Base-by-base conservation (phyloP, 2,888 invertebrate species). In the Peribatodes rhomboidaria region DNA sequence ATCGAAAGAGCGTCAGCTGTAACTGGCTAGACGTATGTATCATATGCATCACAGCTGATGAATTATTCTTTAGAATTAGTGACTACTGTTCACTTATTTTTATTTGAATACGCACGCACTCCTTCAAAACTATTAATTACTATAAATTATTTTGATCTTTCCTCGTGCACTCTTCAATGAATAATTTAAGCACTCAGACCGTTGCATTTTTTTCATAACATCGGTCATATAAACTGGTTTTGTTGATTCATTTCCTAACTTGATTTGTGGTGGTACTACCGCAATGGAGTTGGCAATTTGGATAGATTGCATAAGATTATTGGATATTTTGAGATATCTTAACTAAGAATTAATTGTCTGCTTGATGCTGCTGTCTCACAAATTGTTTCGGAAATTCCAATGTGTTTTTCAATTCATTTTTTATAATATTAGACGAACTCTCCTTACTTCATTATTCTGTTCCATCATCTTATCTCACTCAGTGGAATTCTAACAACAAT, bases 31-130 rank as follows among this genome's bases (percentile, higher is more conserved):
- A 50, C 35, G 20, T 18, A 18, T 56, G 65, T 50, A n/a, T n/a
- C n/a, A n/a, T 58, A 61, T 61, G 67, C 67, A 53, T 9, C 60
- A 42, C 62, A 57, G 59, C 65, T 65, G 57, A 54, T 61, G 50
- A 69, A 62, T 62, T 35, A 62, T 61, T 53, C 35, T 37, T 33
- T 35, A 16, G 42, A 42, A 31, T n/a, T 47, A 18, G 14, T 41
- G 13, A 53, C 44, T 3, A 14, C 2, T 33, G n/a, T 18, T 1
- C 8, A 4, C 9, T 42, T 53, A 27, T 27, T 47, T 42, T 54
- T 39, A 18, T 39, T 47, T 11, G 27, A 46, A 39, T 39, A 47
- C 8, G 31, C 31, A 39, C 18, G 35, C 37, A n/a, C 7, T 16
- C 44, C 20, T 20, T 35, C 35, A 9, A 11, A 11, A 9, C 35